Percentiles rank a stretch among this genome's conserved stretches.
These are phyloP conservation scores for Garra rufa DNA, from an alignment of 2,113 vertebrate genomes.

Conservation along the genomic window DNA sequence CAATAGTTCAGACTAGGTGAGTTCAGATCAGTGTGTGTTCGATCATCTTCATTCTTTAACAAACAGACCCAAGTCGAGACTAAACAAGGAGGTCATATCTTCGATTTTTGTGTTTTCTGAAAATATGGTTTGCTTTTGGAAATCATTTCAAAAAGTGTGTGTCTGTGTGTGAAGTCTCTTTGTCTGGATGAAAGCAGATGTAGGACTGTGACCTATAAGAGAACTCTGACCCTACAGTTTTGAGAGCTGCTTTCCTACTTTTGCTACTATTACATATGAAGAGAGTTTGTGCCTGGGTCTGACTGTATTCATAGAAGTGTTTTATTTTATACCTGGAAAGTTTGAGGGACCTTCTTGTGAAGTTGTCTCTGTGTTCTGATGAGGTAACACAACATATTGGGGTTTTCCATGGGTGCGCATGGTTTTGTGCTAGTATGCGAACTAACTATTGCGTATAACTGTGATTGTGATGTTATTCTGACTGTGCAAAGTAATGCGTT, in stretches of 20 bases:
- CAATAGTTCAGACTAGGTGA: constrained; percentile 36
- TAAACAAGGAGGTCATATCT: neutral
- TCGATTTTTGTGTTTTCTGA: constrained; percentile 10
- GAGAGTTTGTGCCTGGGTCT: constrained; percentile 27
- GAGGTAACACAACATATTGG: constrained; percentile 36
- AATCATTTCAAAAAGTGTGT: neutral
- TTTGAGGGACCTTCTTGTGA: constrained; percentile 38
- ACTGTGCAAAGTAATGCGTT: constrained; percentile 39
- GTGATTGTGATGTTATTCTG: constrained; percentile 44
- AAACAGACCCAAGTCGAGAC: constrained; percentile 39
- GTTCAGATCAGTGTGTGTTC: constrained; percentile 39
- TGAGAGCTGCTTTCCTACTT: constrained; percentile 23
- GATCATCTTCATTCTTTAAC: constrained; percentile 32
- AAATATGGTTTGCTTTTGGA: constrained; percentile 29
- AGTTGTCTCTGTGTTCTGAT: constrained; percentile 46
- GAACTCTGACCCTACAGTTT: constrained; percentile 23
- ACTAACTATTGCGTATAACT: constrained; percentile 24
- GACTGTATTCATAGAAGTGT: constrained; percentile 30
- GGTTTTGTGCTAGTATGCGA: constrained; percentile 48
- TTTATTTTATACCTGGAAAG: constrained; percentile 50
- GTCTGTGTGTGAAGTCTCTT: constrained; percentile 16
- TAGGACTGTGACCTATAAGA: constrained; percentile 17
- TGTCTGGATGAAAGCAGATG: neutral
- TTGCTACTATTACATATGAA: neutral
- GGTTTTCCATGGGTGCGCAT: constrained; percentile 42